These are phyloP conservation scores for Aurelia coerulea DNA, from an alignment of 30 jellyfish, hydroid and myxozoan species.

Conservation along the genomic window DNA sequence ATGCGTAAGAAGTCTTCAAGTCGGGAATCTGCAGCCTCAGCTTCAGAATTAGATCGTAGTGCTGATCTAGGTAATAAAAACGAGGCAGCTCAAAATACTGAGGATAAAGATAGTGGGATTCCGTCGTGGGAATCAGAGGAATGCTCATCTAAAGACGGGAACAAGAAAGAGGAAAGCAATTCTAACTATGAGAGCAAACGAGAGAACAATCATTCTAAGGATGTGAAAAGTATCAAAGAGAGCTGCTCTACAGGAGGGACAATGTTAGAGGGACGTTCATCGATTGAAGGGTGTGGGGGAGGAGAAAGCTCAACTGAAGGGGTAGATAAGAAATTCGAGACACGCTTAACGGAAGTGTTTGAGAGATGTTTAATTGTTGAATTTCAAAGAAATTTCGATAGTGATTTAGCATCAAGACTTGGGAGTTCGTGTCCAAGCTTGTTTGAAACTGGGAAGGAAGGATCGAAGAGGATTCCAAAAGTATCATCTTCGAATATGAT, in stretches of 20 bases:
- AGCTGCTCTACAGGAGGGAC: too few species aligned
- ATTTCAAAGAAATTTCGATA: neutral
- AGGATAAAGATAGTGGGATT: slow-evolving; percentile 64
- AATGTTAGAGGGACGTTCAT: too few species aligned
- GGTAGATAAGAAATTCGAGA: too few species aligned
- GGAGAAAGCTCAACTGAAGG: too few species aligned
- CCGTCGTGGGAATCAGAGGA: slow-evolving; percentile 69
- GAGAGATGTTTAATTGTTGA: too few species aligned
- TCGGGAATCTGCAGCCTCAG: neutral
- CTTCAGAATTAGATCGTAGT: neutral
- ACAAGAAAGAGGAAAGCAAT: neutral
- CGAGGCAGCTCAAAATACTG: slow-evolving; percentile 2
- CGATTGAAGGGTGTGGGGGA: too few species aligned
- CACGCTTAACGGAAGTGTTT: neutral
- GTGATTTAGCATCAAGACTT: neutral
- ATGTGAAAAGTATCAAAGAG: too few species aligned
- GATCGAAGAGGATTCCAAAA: neutral
- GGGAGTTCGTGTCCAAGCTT: neutral
- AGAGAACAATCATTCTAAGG: too few species aligned
- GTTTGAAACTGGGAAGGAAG: neutral
- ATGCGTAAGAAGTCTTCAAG: neutral
- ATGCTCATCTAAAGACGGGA: slow-evolving; percentile 25
- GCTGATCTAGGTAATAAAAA: neutral
- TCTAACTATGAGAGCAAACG: too few species aligned
- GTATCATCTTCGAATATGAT: too few species aligned